A percentile compares a stretch with the other conserved stretches of the same genome.
Conservation (phyloP, 2,888 invertebrate species). For the Brachyopa scutellaris region DNA sequence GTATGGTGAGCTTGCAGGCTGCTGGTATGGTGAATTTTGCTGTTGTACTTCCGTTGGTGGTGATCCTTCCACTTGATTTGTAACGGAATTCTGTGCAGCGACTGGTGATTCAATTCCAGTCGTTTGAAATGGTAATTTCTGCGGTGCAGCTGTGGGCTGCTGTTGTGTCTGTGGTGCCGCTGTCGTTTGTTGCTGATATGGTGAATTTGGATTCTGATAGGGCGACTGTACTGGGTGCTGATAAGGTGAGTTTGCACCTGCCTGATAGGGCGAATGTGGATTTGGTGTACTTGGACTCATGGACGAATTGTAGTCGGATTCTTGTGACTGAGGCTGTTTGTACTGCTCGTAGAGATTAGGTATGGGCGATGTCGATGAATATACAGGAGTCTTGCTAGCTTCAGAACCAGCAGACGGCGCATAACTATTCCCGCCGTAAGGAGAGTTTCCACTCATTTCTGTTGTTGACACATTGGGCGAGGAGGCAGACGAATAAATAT, state of each 20-base stretch:
- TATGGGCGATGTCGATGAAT: conserved; percentile 80
- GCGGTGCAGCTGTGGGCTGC: conserved; percentile 76
- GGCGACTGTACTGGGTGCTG: conserved; percentile 81
- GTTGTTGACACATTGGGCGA: conserved; percentile 83
- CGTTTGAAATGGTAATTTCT: conserved; percentile 78
- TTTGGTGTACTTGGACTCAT: conserved; percentile 83
- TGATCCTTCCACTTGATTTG: conserved; percentile 72
- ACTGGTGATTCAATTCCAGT: conserved; percentile 78
- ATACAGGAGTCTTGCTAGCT: conserved; percentile 80
- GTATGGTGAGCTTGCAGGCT: conserved; percentile 82
- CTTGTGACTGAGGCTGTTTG: conserved; percentile 83
- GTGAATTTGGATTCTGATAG: conserved; percentile 80
- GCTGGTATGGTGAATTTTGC: conserved; percentile 82
- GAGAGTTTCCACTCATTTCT: conserved; percentile 80
- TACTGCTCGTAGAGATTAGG: conserved; percentile 84
- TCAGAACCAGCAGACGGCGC: conserved; percentile 79
- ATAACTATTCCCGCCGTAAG: conserved; percentile 80
- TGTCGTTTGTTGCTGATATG: conserved; percentile 78
- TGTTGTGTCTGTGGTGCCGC: conserved; percentile 50
- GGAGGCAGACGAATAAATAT: conserved; percentile 84
- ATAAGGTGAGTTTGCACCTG: conserved; percentile 82
- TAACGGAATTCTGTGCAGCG: conserved; percentile 75
- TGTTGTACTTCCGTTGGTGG: conserved; percentile 80
- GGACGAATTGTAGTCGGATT: conserved; percentile 83
- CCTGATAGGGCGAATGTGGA: conserved; percentile 84